Evolutionary conservation across 2,888 invertebrate species (phyloP).

Genomic region (Drosophila mercatorum): DNA sequence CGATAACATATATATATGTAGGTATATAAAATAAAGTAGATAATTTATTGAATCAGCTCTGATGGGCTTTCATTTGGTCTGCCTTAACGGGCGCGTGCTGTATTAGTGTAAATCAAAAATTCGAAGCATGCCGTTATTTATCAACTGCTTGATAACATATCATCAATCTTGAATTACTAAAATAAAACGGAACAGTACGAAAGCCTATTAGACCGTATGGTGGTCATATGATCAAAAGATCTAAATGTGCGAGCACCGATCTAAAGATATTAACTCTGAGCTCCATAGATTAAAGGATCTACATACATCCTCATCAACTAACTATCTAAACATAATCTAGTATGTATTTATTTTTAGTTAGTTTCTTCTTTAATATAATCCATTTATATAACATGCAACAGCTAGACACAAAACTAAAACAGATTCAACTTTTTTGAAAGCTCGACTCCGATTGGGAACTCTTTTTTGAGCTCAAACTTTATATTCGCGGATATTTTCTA

Average conservation of each 20-base stretch:
- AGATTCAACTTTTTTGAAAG: conserved; percentile 20
- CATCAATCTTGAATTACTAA: conserved; percentile 19
- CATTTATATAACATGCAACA: conserved; percentile 3
- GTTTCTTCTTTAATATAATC: not conserved
- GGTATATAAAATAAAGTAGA: not conserved
- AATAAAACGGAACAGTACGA: conserved; percentile 1
- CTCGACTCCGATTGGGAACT: conserved; percentile 3
- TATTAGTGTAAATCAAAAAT: conserved; percentile 16
- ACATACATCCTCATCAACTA: not conserved
- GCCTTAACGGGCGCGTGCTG: not conserved
- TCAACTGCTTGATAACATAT: conserved; percentile 45
- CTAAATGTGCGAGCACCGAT: not conserved
- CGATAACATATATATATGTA: not conserved
- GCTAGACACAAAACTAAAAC: conserved; percentile 1
- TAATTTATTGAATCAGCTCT: not conserved
- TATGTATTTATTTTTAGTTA: not conserved
- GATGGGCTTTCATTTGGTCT: not conserved
- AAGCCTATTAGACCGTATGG: conserved; percentile 6
- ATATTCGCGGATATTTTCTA: not conserved
- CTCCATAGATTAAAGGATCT: not conserved
- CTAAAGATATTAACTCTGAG: not conserved
- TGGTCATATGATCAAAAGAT: conserved; percentile 1
- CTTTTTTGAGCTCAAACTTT: conserved; percentile 19
- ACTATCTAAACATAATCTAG: not conserved
- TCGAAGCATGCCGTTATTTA: conserved; percentile 19